Base-by-base conservation (phyloP, 2,888 invertebrate species). In the Pseudococcus jackbeardsleyi region DNA sequence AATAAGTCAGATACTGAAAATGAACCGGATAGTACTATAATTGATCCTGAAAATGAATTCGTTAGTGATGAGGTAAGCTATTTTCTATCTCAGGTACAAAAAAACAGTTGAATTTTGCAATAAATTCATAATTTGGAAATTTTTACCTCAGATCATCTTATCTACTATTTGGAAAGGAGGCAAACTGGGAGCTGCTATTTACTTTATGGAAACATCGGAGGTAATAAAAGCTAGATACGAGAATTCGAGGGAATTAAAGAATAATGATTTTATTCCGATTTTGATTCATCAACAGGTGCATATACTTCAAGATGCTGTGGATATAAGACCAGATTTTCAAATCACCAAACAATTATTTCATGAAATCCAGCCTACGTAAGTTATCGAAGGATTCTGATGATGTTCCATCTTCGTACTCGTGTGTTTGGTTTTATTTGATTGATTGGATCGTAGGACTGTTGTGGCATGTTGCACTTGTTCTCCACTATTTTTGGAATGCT, bases 121-220 rank as follows among this genome's bases (percentile, higher is more conserved):
- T n/a, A 54, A 54, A n/a, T 15, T n/a, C 6, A n/a, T n/a, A 5
- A n/a, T n/a, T 72, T 72, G 72, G 4, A 15, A 68, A 26, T n/a
- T 26, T 72, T 33, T 12, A 33, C 12, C 5, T 72, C 82, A 94
- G 93, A 92, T 93, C 77, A 92, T 95, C 89, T 91, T 96, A 90
- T 93, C 94, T 89, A 92, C 95, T 2, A 93, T 94, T 90, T 95
- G 94, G 93, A 93, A 93, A 89, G 92, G 93, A 85, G 94, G 94
- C 17, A 94, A 93, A 91, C 91, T 96, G 86, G 96, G 96, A n/a
- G 95, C 95, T 22, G 95, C 96, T 0, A 95, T 94, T 91, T 96
- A 94, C 92, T 94, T 94, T 90, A 91, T 94, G 54, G 93, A 93
- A 87, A 94, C 94, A 1, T 94, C 94, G 90, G 94, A 95, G 92